Percentiles rank a stretch among this genome's conserved stretches.
phyloP scores from a whole-genome alignment of 2,888 invertebrate species.

The Alsophila aescularia region DNA sequence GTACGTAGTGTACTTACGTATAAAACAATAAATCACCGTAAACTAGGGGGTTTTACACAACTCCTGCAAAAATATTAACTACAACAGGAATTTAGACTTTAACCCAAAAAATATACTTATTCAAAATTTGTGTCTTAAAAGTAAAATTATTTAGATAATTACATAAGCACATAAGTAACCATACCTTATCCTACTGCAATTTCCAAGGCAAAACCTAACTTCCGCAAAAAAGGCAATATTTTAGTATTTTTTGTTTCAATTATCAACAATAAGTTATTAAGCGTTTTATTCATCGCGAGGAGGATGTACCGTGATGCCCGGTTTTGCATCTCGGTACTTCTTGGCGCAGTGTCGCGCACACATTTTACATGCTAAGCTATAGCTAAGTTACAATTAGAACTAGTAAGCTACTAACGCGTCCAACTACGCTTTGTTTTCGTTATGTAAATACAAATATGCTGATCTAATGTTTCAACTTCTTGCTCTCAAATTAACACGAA shows the following conservation, averaged over 20 bases:
- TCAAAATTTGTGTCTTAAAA: too few relatives aligned
- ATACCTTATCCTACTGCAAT: neutral
- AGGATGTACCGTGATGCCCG: constrained; percentile 61
- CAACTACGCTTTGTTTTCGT: too few relatives aligned
- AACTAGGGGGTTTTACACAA: too few relatives aligned
- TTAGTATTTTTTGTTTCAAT: constrained; percentile 25
- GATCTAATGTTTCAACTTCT: too few relatives aligned
- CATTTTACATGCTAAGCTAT: constrained; percentile 43
- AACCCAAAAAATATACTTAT: too few relatives aligned
- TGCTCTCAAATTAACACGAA: too few relatives aligned
- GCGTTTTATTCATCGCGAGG: constrained; percentile 61
- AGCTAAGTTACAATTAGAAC: neutral
- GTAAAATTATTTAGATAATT: neutral
- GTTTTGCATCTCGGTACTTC: constrained; percentile 54
- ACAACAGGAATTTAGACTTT: too few relatives aligned
- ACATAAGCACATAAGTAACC: neutral
- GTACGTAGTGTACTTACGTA: too few relatives aligned
- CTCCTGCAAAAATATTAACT: too few relatives aligned
- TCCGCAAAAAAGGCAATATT: neutral
- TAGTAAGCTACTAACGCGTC: too few relatives aligned
- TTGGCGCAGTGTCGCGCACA: constrained; percentile 39
- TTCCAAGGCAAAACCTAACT: neutral
- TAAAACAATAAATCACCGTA: too few relatives aligned
- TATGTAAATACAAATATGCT: too few relatives aligned
- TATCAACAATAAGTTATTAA: constrained; percentile 24